Conservation (phyloP, 2,888 invertebrate genomes). For the Torymus auratus region DNA sequence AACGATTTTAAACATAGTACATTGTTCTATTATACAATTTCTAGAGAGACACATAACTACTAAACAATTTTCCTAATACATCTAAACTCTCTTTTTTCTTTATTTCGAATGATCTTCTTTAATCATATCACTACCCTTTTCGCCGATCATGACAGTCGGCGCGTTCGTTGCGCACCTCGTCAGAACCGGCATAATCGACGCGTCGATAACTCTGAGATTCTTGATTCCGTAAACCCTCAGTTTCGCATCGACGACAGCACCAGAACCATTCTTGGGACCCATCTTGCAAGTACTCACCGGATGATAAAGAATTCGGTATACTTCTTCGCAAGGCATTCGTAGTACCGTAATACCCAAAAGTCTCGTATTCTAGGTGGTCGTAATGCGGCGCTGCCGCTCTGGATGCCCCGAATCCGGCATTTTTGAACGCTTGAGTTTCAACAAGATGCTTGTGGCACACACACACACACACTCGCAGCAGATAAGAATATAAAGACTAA, state of each 20-base stretch:
- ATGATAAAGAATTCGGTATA: conserved; percentile 21
- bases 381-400: conserved; percentile 81
- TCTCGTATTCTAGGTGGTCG: conserved; percentile 33
- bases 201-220: conserved; percentile 78
- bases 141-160: conserved; percentile 78
- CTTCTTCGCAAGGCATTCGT: conserved; percentile 36
- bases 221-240: conserved; percentile 76
- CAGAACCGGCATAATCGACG: conserved; percentile 78
- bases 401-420: conserved; percentile 67
- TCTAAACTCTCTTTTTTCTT: no score
- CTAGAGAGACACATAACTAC: no score
- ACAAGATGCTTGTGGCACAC: no score
- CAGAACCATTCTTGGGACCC: conserved; percentile 71
- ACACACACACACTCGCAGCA: no score
- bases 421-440: conserved; percentile 30
- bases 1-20: no score
- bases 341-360: conserved; percentile 41
- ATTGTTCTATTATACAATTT: no score
- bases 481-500: no score
- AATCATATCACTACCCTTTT: conserved; percentile 78
- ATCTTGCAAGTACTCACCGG: conserved; percentile 75
- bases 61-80: no score
- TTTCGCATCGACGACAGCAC: conserved; percentile 74
- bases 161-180: conserved; percentile 78
- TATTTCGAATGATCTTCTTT: conserved; percentile 64